These are phyloP conservation scores for Synergus japonicus DNA, from an alignment of 2,888 invertebrate species.

Conservation along the genomic window DNA sequence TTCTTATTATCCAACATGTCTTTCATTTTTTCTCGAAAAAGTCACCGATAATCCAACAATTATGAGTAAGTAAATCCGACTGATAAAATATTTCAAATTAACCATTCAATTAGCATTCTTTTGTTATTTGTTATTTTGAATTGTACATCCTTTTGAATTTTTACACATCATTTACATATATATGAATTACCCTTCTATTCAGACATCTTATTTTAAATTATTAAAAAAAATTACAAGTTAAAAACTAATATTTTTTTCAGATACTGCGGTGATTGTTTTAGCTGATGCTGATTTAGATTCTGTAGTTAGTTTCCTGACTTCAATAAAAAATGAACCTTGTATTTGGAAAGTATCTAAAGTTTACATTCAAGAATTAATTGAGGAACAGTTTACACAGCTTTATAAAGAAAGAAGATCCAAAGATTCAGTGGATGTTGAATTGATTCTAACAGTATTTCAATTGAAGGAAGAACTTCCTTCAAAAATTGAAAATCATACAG, in stretches of 20 bases:
- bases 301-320: slow-evolving; percentile 47
- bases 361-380: slow-evolving; percentile 53
- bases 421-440: slow-evolving; percentile 44
- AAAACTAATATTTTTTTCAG: slow-evolving; percentile 45
- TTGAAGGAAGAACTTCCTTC: slow-evolving; percentile 51
- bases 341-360: slow-evolving; percentile 53
- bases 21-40: too few species aligned
- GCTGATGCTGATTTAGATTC: slow-evolving; percentile 54
- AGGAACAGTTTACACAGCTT: slow-evolving; percentile 47
- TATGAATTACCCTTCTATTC: too few species aligned
- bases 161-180: too few species aligned
- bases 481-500: slow-evolving; percentile 41
- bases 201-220: too few species aligned
- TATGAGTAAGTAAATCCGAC: slow-evolving; percentile 1
- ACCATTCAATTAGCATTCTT: not conserved
- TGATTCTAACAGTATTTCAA: slow-evolving; percentile 50
- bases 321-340: slow-evolving; percentile 49
- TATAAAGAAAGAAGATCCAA: slow-evolving; percentile 48
- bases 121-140: not conserved
- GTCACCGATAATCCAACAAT: not conserved
- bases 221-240: too few species aligned
- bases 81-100: not conserved
- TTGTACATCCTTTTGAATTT: too few species aligned
- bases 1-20: slow-evolving; percentile 7
- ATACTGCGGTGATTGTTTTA: slow-evolving; percentile 47